Percentiles rank a stretch among this genome's conserved stretches.
Conservation (phyloP, 92 coral and sea anemone genomes). For the Chrysogorgia sp. region DNA sequence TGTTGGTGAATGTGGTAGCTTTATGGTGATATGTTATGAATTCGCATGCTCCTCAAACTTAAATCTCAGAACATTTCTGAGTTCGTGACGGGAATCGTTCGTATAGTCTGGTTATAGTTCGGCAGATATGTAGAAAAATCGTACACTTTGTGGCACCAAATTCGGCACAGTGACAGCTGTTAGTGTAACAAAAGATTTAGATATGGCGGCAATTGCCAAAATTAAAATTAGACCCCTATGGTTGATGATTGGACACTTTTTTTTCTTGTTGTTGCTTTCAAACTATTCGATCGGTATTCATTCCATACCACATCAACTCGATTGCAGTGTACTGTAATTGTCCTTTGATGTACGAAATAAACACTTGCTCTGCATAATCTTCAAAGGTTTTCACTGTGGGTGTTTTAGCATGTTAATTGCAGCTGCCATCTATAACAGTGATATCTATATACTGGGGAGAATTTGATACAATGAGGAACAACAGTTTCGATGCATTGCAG, state of each 20-base stretch:
- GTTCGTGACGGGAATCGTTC: no score
- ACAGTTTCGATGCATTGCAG: no score
- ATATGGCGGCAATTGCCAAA: slow-evolving; percentile 39
- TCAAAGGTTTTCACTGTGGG: slow-evolving; percentile 40
- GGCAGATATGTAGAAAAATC: no score
- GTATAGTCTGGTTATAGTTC: no score
- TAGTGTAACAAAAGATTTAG: no score
- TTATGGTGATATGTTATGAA: no score
- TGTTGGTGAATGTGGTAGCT: no score
- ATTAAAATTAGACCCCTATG: no score
- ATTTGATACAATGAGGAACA: slow-evolving; percentile 23
- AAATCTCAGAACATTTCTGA: no score
- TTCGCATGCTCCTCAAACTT: no score
- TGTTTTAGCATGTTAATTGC: slow-evolving; percentile 57
- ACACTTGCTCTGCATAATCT: slow-evolving; percentile 45
- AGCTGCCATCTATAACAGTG: slow-evolving; percentile 58
- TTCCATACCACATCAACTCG: slow-evolving; percentile 56
- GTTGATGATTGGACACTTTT: slow-evolving; percentile 47
- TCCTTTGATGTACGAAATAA: slow-evolving; percentile 49
- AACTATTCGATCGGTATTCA: slow-evolving; percentile 42
- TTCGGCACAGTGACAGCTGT: no score
- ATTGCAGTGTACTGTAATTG: slow-evolving; percentile 42
- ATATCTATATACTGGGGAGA: slow-evolving; percentile 40
- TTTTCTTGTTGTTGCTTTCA: slow-evolving; percentile 43
- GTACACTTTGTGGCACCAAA: no score